A percentile compares a stretch with the other conserved stretches of the same genome.
Conservation (phyloP, 1,140 invertebrate genomes). For the Diabrotica virgifera region DNA sequence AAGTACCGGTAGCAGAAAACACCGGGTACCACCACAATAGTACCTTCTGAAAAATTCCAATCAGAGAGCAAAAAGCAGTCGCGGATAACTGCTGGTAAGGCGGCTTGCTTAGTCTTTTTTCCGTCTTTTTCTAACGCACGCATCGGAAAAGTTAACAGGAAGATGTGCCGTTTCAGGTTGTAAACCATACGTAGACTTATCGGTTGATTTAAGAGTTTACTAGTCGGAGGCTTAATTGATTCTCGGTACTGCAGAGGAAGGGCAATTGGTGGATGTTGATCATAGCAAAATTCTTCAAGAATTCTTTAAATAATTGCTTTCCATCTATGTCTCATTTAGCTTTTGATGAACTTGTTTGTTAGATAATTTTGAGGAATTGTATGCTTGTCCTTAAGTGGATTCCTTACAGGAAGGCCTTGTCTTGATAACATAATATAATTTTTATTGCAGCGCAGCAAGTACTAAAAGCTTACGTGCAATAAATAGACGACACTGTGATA, state of each 20-base stretch:
- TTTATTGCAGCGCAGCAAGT: too few species aligned
- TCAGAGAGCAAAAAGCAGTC: neutral
- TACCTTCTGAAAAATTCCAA: constrained; percentile 3
- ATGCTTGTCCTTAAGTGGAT: too few species aligned
- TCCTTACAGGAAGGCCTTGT: too few species aligned
- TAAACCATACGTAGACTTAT: neutral
- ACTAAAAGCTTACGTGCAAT: too few species aligned
- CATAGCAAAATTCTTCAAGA: too few species aligned
- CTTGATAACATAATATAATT: too few species aligned
- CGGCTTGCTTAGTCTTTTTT: neutral
- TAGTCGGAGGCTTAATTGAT: neutral
- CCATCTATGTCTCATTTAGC: too few species aligned
- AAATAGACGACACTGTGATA: too few species aligned
- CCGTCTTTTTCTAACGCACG: neutral
- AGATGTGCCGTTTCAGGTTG: neutral
- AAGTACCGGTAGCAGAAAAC: neutral
- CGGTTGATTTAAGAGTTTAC: neutral
- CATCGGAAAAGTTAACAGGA: neutral
- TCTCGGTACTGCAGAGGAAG: neutral
- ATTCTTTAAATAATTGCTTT: too few species aligned
- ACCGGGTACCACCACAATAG: neutral
- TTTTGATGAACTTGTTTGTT: too few species aligned
- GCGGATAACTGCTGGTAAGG: neutral
- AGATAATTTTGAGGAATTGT: too few species aligned
- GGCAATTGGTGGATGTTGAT: neutral